Base-by-base conservation (phyloP, 2,888 invertebrate genomes). In the Synanthedon andrenaeformis region DNA sequence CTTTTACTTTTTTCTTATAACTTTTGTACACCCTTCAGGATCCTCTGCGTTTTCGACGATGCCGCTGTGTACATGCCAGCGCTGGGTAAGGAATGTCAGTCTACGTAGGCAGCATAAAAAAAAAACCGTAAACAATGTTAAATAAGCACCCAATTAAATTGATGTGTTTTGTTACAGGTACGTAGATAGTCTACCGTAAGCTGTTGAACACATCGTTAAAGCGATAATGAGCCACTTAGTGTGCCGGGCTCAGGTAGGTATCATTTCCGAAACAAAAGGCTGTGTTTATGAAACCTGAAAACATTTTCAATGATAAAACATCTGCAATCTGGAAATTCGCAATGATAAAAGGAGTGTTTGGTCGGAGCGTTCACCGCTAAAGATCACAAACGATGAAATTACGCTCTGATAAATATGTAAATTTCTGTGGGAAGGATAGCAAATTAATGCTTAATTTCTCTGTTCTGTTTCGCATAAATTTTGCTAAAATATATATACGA, bases 391-490 rank as follows among this genome's bases (percentile, higher is more conserved):
- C 73, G 73, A 73, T 72, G 65, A 74, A 74, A 72, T 72, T 63
- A 70, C 71, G 73, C 74, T 63, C 68, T 74, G 70, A 81, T 80
- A 76, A 81, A 76, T 82, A 83, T 83, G 80, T 67, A 76, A 82
- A 83, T 82, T 75, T 69, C 60, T 59, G 58, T 67, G 67, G 64
- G 69, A 72, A 73, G 74, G 74, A 76, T 71, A 72, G 67, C 70
- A 77, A 80, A 79, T 81, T 81, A 77, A 79, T 76, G 76, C 74
- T 74, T 77, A 80, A 80, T 80, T 77, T 76, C 70, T 72, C 68
- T 72, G 72, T 78, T 79, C 73, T 73, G 72, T 79, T 77, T 71
- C 69, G 77, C 76, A 79, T 81, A 80, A 79, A 78, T 79, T 80
- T 65, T 35, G 10, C 51, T 60, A 66, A 75, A 81, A 79, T 78